Evolutionary conservation across 2,113 vertebrate genomes (phyloP).

Genomic region (Pseudopodoces humilis): DNA sequence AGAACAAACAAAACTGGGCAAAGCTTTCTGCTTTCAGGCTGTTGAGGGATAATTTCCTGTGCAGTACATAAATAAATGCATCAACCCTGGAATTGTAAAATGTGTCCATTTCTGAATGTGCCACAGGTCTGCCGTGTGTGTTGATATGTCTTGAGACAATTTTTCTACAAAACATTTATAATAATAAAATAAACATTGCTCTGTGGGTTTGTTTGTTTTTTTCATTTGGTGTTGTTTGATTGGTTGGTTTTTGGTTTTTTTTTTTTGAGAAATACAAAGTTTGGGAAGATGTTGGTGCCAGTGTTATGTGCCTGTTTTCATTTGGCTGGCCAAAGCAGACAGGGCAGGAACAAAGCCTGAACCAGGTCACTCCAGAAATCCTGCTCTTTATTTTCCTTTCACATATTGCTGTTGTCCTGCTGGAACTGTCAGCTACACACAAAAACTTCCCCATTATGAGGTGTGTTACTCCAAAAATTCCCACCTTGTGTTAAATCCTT

Average conservation of each 20-base stretch:
- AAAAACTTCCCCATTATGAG: neutral
- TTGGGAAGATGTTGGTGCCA: neutral
- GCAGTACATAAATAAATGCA: neutral
- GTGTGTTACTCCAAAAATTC: neutral
- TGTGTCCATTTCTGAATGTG: neutral
- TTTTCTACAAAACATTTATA: neutral
- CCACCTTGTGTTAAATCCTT: neutral
- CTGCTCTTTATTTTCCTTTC: neutral
- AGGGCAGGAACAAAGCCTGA: neutral
- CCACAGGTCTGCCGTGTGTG: neutral
- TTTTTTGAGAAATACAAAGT: neutral
- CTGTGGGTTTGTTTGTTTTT: neutral
- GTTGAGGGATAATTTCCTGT: neutral
- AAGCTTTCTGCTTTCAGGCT: neutral
- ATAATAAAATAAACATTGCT: neutral
- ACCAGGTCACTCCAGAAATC: neutral
- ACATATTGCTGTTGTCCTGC: neutral
- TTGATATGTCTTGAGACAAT: neutral
- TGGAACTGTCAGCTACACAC: neutral
- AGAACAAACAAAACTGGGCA: neutral
- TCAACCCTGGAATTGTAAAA: neutral
- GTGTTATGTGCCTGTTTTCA: neutral
- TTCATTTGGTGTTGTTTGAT: neutral
- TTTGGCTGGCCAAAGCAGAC: neutral
- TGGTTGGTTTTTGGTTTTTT: rapidly evolving